phyloP scores from a whole-genome alignment of 2,797 vertebrate species.

The Epinephelus coioides region DNA sequence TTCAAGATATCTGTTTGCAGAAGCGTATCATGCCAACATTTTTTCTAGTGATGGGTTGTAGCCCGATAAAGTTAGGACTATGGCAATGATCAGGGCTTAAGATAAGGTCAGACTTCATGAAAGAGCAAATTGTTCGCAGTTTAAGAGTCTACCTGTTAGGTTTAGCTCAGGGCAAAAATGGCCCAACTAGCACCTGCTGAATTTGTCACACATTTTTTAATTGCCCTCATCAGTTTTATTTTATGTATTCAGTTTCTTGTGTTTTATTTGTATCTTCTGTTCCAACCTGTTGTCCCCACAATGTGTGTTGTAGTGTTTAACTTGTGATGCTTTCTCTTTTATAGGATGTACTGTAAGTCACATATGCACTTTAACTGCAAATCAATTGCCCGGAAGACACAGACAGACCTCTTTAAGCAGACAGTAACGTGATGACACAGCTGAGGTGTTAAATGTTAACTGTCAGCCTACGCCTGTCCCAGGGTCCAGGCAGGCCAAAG shows the following conservation, averaged over 20 bases:
- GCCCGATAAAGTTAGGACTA: too few species aligned
- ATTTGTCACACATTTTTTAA: neutral
- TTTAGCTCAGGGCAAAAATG: neutral
- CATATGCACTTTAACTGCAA: neutral
- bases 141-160: neutral
- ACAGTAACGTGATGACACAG: conserved; percentile 67
- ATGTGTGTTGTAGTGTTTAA: neutral
- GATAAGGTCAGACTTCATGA: too few species aligned
- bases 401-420: conserved; percentile 1
- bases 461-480: conserved; percentile 64
- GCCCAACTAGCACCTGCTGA: neutral
- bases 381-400: neutral
- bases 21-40: too few species aligned
- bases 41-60: too few species aligned
- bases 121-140: neutral
- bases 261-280: neutral
- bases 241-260: neutral
- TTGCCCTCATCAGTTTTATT: neutral
- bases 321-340: neutral
- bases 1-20: too few species aligned
- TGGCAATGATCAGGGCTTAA: too few species aligned
- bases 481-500: conserved; percentile 77
- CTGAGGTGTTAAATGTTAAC: conserved; percentile 83
- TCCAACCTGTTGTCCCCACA: neutral
- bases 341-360: neutral